phyloP scores from a whole-genome alignment of 1,140 invertebrate species.

The Adoxophyes honmai region DNA sequence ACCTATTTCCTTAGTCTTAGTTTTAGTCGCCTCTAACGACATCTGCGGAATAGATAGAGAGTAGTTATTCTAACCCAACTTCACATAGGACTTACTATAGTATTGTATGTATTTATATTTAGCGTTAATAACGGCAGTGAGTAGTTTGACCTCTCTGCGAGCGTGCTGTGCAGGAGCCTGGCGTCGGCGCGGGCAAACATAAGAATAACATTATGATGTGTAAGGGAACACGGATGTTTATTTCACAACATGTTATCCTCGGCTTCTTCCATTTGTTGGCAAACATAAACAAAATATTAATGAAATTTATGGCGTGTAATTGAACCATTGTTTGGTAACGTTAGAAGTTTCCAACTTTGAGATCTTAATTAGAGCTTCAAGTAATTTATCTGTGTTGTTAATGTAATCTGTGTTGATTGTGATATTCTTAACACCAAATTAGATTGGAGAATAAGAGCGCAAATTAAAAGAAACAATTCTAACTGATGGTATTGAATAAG shows the following conservation, averaged over 20 bases:
- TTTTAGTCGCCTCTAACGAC: too few relatives aligned
- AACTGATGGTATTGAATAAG: too few relatives aligned
- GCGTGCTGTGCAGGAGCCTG: neutral
- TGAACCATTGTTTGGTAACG: neutral
- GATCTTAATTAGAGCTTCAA: neutral
- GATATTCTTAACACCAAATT: too few relatives aligned
- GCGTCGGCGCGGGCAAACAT: slow-evolving; percentile 35
- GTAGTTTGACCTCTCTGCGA: neutral
- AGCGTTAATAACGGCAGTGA: too few relatives aligned
- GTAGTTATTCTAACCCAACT: too few relatives aligned
- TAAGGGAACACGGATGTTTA: slow-evolving; percentile 49
- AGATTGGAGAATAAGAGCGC: too few relatives aligned
- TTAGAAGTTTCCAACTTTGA: neutral
- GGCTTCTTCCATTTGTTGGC: slow-evolving; percentile 30
- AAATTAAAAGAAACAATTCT: too few relatives aligned
- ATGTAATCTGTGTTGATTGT: too few relatives aligned
- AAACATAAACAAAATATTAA: slow-evolving; percentile 24
- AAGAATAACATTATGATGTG: slow-evolving; percentile 51
- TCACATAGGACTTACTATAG: too few relatives aligned
- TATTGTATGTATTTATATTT: too few relatives aligned
- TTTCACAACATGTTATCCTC: slow-evolving; percentile 45
- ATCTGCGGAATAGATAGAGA: too few relatives aligned
- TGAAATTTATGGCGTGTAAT: slow-evolving; percentile 9
- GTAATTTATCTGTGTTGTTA: neutral
- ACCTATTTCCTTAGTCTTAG: too few relatives aligned